Conservation (phyloP, 2,113 vertebrate genomes). For the Catagonus wagneri region DNA sequence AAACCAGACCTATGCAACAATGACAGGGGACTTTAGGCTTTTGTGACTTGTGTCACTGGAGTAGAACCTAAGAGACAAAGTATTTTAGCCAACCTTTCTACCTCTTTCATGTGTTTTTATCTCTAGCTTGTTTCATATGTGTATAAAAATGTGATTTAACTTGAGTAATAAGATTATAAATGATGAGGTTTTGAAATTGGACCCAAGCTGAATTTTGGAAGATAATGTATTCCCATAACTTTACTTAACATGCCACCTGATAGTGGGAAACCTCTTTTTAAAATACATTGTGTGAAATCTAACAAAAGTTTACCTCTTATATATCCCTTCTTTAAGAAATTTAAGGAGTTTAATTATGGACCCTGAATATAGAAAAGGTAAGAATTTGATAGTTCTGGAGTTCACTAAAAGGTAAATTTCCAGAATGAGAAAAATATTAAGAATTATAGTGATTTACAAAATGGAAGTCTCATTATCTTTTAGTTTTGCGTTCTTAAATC, state of each 20-base stretch:
- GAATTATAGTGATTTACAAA: not conserved
- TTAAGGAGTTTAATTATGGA: constrained; percentile 33
- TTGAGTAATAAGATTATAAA: not conserved
- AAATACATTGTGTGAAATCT: not conserved
- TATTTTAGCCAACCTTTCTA: constrained; percentile 10
- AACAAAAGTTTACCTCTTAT: not conserved
- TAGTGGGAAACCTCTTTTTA: not conserved
- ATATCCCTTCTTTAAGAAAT: not conserved
- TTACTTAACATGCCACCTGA: not conserved
- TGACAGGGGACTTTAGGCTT: not conserved
- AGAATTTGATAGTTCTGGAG: not conserved
- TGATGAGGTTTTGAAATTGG: not conserved
- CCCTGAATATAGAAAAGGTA: constrained; percentile 57
- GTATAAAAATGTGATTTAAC: not conserved
- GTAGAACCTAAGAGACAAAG: not conserved
- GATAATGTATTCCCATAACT: not conserved
- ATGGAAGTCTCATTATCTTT: not conserved
- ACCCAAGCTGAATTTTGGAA: not conserved
- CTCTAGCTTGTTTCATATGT: not conserved
- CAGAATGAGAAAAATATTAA: not conserved
- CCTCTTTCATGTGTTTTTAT: not conserved
- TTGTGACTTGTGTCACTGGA: not conserved
- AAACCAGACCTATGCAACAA: not conserved
- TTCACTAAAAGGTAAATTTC: constrained; percentile 33
- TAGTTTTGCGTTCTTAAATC: not conserved